Evolutionary conservation across 2,888 invertebrate genomes (phyloP).

Genomic region (Drosophila birchii): DNA sequence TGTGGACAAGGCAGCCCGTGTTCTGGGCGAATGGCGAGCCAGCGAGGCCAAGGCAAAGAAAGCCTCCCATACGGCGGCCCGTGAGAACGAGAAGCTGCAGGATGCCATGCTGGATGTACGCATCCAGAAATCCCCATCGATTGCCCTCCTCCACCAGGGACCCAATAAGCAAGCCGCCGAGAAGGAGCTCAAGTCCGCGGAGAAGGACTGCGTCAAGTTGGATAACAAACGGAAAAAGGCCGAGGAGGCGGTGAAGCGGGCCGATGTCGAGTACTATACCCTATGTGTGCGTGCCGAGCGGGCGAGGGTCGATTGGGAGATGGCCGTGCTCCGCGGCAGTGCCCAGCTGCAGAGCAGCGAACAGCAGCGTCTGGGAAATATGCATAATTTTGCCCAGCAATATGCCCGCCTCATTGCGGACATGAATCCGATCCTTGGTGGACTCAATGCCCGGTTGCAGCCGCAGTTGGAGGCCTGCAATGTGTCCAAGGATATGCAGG

Average conservation of each 20-base stretch:
- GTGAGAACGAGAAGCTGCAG: conserved; percentile 96
- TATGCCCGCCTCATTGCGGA: conserved; percentile 89
- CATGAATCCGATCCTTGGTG: conserved; percentile 91
- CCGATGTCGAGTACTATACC: conserved; percentile 97
- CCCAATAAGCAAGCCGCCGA: conserved; percentile 83
- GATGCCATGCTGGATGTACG: conserved; percentile 89
- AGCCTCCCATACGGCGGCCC: conserved; percentile 92
- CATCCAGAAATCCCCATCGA: conserved; percentile 85
- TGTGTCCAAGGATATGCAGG: conserved; percentile 84
- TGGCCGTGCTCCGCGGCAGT: conserved; percentile 93
- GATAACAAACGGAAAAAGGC: conserved; percentile 95
- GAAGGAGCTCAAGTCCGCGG: conserved; percentile 86
- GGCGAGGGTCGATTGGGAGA: conserved; percentile 96
- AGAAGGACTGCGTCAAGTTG: conserved; percentile 90
- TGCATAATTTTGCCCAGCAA: conserved; percentile 89
- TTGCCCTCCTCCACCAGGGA: conserved; percentile 83
- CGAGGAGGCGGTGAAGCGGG: conserved; percentile 95
- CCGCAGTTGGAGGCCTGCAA: conserved; percentile 84
- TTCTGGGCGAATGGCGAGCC: conserved; percentile 92
- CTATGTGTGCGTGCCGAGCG: conserved; percentile 95
- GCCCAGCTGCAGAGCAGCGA: conserved; percentile 94
- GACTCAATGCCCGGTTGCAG: conserved; percentile 85
- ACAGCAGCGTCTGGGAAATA: conserved; percentile 93
- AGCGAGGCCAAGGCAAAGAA: conserved; percentile 96
- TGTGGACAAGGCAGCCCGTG: conserved; percentile 94